Evolutionary conservation across 2,797 vertebrate species (phyloP).

Genomic region (Cynopterus sphinx): DNA sequence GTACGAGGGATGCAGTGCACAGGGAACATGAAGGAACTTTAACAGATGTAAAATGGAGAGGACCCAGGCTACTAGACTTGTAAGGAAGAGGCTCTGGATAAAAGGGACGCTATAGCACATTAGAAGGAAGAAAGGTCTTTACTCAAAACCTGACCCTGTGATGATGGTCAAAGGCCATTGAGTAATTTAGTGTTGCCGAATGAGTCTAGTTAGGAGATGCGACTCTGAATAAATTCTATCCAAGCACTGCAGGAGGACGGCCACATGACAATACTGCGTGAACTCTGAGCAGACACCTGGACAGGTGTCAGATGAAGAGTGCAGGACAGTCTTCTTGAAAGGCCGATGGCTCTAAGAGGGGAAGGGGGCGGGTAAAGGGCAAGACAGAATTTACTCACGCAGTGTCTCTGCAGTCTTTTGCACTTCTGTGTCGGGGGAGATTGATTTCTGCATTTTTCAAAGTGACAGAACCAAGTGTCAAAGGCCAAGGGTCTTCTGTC

Average conservation of each 20-base stretch:
- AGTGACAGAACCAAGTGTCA: background rate
- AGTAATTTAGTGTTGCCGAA: background rate
- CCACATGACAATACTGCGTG: background rate
- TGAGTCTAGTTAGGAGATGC: background rate
- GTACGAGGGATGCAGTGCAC: too few species aligned
- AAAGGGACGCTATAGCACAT: background rate
- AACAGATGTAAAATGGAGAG: too few species aligned
- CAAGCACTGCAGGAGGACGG: background rate
- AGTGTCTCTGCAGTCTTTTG: background rate
- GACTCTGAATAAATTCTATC: background rate
- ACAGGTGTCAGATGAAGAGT: background rate
- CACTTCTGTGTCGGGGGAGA: background rate
- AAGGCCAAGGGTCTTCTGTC: background rate
- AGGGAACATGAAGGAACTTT: too few species aligned
- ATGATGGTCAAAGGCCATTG: background rate
- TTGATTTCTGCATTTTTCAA: background rate
- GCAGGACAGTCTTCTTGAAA: background rate
- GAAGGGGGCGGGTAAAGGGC: fast-evolving
- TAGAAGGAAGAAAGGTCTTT: background rate
- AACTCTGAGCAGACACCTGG: background rate
- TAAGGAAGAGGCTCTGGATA: too few species aligned
- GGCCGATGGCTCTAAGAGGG: background rate
- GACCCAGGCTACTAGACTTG: too few species aligned
- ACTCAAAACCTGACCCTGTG: background rate
- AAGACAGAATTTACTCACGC: background rate